A percentile compares a stretch with the other conserved stretches of the same genome.
Conservation (phyloP, 2,113 vertebrate genomes). For the Bostrychus sinensis region DNA sequence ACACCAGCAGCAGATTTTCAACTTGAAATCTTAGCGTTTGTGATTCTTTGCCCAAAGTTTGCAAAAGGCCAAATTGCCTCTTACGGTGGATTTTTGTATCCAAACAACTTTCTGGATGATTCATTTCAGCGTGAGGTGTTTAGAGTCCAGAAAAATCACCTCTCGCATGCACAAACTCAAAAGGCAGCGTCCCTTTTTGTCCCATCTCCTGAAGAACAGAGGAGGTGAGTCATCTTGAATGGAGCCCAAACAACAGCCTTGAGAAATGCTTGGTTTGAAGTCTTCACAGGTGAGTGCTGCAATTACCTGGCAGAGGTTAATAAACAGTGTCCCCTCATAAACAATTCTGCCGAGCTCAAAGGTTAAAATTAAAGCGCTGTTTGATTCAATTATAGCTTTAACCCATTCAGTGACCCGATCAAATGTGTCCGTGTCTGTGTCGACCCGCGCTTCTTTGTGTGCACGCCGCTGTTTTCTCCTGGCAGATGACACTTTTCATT, state of each 20-base stretch:
- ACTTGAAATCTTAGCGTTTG: slow-evolving; percentile 39
- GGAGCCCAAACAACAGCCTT: slow-evolving; percentile 26
- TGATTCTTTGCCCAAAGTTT: slow-evolving; percentile 20
- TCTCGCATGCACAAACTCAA: slow-evolving; percentile 25
- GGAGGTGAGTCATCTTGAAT: slow-evolving; percentile 34
- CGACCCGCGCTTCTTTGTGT: background rate
- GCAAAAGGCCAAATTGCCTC: slow-evolving; percentile 62
- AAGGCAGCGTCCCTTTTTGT: slow-evolving; percentile 6
- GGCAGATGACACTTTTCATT: slow-evolving; percentile 1
- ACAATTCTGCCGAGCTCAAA: slow-evolving; percentile 14
- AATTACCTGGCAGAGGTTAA: slow-evolving; percentile 24
- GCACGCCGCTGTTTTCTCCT: background rate
- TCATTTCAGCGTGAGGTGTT: slow-evolving; percentile 31
- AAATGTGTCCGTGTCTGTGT: background rate
- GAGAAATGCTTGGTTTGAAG: slow-evolving; percentile 9
- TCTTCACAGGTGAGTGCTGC: slow-evolving; percentile 14
- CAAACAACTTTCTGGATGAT: slow-evolving; percentile 41
- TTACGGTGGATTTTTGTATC: slow-evolving; percentile 40
- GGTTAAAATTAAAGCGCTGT: slow-evolving; percentile 1
- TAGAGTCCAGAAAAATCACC: slow-evolving; percentile 19
- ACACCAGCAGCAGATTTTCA: too few relatives aligned
- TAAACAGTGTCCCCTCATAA: slow-evolving; percentile 21
- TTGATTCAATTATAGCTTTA: slow-evolving; percentile 3
- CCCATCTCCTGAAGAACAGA: slow-evolving; percentile 10
- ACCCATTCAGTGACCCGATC: background rate